Evolutionary conservation across 2,113 vertebrate species (phyloP), one percentile per base, ranked within the genome.

Genomic region (Channa argus): DNA sequence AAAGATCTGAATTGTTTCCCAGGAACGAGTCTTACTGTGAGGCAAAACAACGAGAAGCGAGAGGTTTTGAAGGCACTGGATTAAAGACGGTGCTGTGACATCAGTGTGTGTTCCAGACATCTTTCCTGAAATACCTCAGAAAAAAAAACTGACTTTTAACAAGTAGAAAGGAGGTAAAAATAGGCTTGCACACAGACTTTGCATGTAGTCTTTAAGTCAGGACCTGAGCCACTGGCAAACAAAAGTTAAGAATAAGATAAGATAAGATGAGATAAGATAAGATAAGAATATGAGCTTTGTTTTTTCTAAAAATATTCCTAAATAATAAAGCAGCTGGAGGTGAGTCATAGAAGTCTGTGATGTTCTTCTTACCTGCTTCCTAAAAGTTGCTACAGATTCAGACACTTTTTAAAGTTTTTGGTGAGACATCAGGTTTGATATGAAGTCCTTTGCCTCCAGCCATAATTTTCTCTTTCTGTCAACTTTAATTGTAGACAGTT

Each of bases 311-410:
- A 87, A 79, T 86, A 77, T 69, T 64, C 64, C 36, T 60, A 82
- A 90, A 84, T 86, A 86, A 90, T 84, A 78, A 89, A 83, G 81
- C 37, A 52, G 61, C 79, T 71, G 58, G 34, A 4, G 75, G 66
- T 50, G 80, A 82, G 75, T 73, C 80, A 70, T 33, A 74, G 12
- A 77, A 38, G 47, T 43, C 6, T 36, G 46, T 14, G 45, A 53
- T 15, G n/a, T 56, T 77, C 9, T 47, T 76, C 8, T 59, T 61
- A 71, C 50, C 66, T 65, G 58, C 44, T 59, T 24, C 12, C 62
- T 65, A 38, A 49, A 87, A 76, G 66, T 64, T 79, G 38, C 68
- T 45, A 50, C 8, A 55, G 54, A 77, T 52, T 47, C 54, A 56
- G 54, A 73, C 55, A n/a, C 49, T 62, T 78, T 59, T 13, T 8